Evolutionary conservation across 2,797 vertebrate genomes (phyloP), one percentile per base, ranked within the genome.

Genomic region (Lithobates pipiens): DNA sequence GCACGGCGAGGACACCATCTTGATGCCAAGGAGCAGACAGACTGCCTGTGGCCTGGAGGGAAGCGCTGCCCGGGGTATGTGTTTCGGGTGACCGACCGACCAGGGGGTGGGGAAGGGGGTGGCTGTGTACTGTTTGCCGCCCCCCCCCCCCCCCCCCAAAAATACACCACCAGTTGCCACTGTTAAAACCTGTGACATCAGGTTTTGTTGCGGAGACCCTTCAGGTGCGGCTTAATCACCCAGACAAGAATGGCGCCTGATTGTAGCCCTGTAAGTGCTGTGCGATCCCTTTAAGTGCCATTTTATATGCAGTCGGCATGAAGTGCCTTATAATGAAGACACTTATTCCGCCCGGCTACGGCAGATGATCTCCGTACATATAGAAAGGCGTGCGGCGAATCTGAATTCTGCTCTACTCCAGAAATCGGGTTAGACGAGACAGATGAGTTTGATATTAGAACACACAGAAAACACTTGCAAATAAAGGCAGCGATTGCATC

Each of bases 281-380:
- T 61, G 50, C 16, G 5, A 18, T 75, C 80, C 2, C 50, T 70
- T 13, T 39, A 27, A 61, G 46, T 29, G 39, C 10, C 69, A 13
- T 7, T 68, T 68, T 76, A 21, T 83, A 69, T 76, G 73, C 81
- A 50, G 10, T 9, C 13, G 25, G 79, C 32, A 39, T 83, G 46
- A 67, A 46, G 80, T 42, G 32, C 32, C 3, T 39, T 10, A 27
- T 5, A 39, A 46, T 83, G 39, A 76, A 50, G 44, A 70, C 6
- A 9, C 39, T 77, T 5, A 72, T 77, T 6, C 32, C 61, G 3
- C 44, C 29, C 8, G 3, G 10, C 39, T n/a, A 29, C 46, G 6
- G 75, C 75, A 23, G 67, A 77, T 77, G 27, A 76, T 76, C 23
- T 10, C 10, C 15, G 29, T 76, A 77, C 67, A 76, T 70, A 57